Base-by-base conservation (phyloP, 2,797 vertebrate species). In the Pangasius macronema region DNA sequence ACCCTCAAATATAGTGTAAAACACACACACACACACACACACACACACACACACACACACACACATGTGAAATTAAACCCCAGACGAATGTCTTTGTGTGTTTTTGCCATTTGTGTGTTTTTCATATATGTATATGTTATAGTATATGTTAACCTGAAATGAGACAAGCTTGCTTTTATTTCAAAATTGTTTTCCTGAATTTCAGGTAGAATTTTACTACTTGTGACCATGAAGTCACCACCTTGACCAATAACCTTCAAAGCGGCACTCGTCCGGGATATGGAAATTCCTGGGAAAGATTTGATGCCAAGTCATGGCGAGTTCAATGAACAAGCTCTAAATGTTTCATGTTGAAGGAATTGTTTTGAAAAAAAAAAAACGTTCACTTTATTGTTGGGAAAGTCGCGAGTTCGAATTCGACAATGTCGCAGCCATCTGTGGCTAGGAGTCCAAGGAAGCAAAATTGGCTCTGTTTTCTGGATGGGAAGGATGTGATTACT, bases 21-120 rank as follows among this genome's bases (percentile, higher is more conserved):
- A 59, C 8, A 20, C 2, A 42, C 3, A 0, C 18, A 7, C 6
- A 42, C 0, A 39, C 0, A 39, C 0, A 39, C 2, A 39, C 39
- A 63, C 18, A 42, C 6, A 46, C 0, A 8, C 1, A 46, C 1
- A 46, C 18, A 46, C 8, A 46, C 1, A 46, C 1, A 46, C 1
- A 46, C 7, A 46, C 46, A 63, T 63, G 1, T 27, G 27, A 63
- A 61, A 63, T 63, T n/a, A 22, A 63, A 27, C 24, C 24, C n/a
- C 61, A 63, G 61, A 27, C 11, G 9, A 63, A 63, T 10, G 8
- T 63, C 27, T 10, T 27, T 9, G 8, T 63, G 61, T n/a, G 22
- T 27, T 63, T 53, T 53, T 53, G 51, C 14, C 51, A 16, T 53
- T 53, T 53, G 51, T 53, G 14, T 53, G 51, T 53, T 53, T 53